phyloP scores from a whole-genome alignment of 2,113 vertebrate genomes.

The Onychostoma macrolepis region DNA sequence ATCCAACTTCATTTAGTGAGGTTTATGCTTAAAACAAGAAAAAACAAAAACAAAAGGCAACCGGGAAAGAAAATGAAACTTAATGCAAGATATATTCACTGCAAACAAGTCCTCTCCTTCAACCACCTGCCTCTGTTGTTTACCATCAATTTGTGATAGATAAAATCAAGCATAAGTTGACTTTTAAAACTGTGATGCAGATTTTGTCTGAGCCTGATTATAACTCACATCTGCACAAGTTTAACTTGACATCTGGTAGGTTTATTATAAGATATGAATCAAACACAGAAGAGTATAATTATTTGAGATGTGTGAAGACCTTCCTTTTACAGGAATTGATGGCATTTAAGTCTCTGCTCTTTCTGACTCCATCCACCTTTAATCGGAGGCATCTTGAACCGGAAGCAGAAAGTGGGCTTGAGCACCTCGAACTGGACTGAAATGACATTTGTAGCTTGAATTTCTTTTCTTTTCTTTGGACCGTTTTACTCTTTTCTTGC shows the following conservation, averaged over 20 bases:
- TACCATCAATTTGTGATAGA: not conserved
- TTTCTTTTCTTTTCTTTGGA: constrained; percentile 25
- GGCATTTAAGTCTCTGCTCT: constrained; percentile 6
- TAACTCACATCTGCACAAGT: not conserved
- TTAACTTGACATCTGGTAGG: constrained; percentile 1
- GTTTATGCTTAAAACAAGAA: not conserved
- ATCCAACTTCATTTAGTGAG: not conserved
- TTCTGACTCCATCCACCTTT: constrained; percentile 23
- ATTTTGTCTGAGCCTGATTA: not conserved
- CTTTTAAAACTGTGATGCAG: not conserved
- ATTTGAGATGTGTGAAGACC: constrained; percentile 21
- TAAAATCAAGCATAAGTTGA: not conserved
- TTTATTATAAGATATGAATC: constrained; percentile 31
- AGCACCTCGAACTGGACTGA: constrained; percentile 22
- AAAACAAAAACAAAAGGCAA: not conserved
- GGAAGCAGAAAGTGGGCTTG: constrained; percentile 1
- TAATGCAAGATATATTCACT: not conserved
- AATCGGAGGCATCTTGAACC: constrained; percentile 11
- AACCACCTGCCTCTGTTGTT: not conserved
- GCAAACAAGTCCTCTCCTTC: not conserved
- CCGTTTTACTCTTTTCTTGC: constrained; percentile 47
- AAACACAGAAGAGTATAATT: constrained; percentile 6
- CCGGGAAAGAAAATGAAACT: not conserved
- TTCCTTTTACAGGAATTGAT: constrained; percentile 29
- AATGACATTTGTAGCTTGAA: constrained; percentile 30